Conservation (phyloP, 2,113 vertebrate species). For the Siniperca knerii region DNA sequence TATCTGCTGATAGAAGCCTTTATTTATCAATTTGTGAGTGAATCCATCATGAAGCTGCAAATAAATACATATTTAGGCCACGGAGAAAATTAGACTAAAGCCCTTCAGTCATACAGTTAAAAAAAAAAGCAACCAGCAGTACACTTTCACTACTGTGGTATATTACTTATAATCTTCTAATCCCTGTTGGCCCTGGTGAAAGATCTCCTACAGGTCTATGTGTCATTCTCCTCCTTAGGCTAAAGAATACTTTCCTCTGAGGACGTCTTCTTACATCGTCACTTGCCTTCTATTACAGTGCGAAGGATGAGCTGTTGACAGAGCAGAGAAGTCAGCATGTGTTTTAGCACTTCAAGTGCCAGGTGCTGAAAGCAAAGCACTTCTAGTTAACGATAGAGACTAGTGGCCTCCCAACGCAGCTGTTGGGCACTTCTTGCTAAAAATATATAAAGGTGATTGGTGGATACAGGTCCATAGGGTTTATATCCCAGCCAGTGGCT, state of each 20-base stretch:
- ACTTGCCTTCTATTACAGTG: constrained; percentile 2
- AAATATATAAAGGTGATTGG: constrained; percentile 49
- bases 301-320: constrained; percentile 41
- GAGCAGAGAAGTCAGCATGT: constrained; percentile 23
- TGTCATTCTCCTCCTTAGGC: constrained; percentile 24
- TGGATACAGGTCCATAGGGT: constrained; percentile 23
- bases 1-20: background rate
- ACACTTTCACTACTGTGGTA: background rate
- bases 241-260: constrained; percentile 22
- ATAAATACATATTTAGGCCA: background rate
- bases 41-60: background rate
- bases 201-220: constrained; percentile 29
- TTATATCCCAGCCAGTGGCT: constrained; percentile 21
- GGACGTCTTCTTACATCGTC: constrained; percentile 13
- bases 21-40: background rate
- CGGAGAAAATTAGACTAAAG: constrained; percentile 12
- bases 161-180: constrained; percentile 38
- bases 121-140: constrained; percentile 8
- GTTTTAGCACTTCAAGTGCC: constrained; percentile 31
- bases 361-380: constrained; percentile 35
- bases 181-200: constrained; percentile 20
- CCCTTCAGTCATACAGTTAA: background rate
- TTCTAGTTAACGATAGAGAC: constrained; percentile 16
- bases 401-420: constrained; percentile 15
- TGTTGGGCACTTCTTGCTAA: constrained; percentile 14